phyloP scores from a whole-genome alignment of 1,140 invertebrate genomes.

The Papilio glaucus region DNA sequence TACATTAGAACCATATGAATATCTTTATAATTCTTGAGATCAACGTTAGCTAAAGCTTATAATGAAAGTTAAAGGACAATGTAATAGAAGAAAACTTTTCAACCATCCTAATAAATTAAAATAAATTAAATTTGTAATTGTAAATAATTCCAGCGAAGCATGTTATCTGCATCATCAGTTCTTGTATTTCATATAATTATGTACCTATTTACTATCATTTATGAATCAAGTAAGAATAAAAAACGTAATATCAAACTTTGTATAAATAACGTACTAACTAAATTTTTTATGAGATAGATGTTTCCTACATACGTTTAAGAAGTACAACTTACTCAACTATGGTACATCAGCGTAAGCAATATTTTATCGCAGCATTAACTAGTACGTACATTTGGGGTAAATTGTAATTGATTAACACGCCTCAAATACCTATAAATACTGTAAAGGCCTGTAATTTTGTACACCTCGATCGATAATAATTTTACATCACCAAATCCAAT shows the following conservation, averaged over 20 bases:
- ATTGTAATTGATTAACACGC: slow-evolving; percentile 63
- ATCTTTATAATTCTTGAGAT: slow-evolving; percentile 7
- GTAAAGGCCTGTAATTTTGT: slow-evolving; percentile 81
- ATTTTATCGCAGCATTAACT: no score
- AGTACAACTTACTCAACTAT: slow-evolving; percentile 64
- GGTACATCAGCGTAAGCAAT: slow-evolving; percentile 71
- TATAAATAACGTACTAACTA: slow-evolving; percentile 66
- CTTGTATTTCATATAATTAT: slow-evolving; percentile 28
- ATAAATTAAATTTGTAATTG: slow-evolving; percentile 39
- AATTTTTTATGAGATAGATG: slow-evolving; percentile 62
- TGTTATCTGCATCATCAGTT: slow-evolving; percentile 20
- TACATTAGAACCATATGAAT: neutral
- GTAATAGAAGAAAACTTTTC: neutral
- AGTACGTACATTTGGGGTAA: no score
- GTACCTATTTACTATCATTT: slow-evolving; percentile 40
- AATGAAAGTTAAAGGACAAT: neutral
- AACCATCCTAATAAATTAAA: neutral
- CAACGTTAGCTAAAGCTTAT: neutral
- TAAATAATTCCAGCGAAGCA: slow-evolving; percentile 42
- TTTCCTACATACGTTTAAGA: slow-evolving; percentile 58
- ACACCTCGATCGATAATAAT: slow-evolving; percentile 76
- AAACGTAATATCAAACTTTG: slow-evolving; percentile 46
- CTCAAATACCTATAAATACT: slow-evolving; percentile 66
- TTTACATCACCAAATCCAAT: slow-evolving; percentile 80
- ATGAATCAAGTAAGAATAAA: slow-evolving; percentile 21